These are phyloP conservation scores for Notothenia rossii DNA, from an alignment of 2,113 vertebrate species.

Conservation along the genomic window DNA sequence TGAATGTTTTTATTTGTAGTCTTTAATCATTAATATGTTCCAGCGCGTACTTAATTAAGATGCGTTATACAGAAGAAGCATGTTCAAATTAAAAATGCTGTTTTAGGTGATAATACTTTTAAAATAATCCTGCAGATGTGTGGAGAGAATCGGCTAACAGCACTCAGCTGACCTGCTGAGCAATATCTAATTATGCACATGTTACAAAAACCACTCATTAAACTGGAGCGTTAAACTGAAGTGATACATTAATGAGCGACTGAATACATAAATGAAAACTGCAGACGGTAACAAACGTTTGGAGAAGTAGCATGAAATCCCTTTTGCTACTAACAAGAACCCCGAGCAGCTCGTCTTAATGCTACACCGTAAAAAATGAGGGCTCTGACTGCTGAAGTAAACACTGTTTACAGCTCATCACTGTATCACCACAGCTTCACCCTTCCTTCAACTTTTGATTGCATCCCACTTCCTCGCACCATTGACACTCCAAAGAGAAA, in stretches of 20 bases:
- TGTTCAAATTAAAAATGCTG: no score
- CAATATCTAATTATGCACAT: constrained; percentile 47
- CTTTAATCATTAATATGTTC: no score
- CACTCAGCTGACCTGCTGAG: constrained; percentile 44
- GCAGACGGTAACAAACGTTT: constrained; percentile 46
- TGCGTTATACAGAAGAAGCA: no score
- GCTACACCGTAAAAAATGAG: neutral
- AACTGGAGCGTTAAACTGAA: constrained; percentile 38
- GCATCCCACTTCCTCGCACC: constrained; percentile 18
- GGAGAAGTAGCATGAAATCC: constrained; percentile 45
- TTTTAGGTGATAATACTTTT: constrained; percentile 4
- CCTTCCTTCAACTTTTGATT: constrained; percentile 45
- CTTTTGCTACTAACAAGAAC: constrained; percentile 43
- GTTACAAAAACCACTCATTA: constrained; percentile 45
- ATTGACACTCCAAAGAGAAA: constrained; percentile 14
- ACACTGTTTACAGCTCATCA: constrained; percentile 9
- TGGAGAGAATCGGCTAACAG: neutral
- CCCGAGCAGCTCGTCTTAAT: constrained; percentile 18
- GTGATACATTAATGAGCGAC: constrained; percentile 43
- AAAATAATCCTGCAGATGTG: constrained; percentile 7
- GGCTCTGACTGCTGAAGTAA: neutral
- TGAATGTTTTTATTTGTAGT: no score
- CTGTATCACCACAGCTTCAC: constrained; percentile 30
- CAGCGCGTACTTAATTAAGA: no score
- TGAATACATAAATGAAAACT: constrained; percentile 45